Conservation (phyloP, 2,888 invertebrate genomes). For the Pheosia tremula region DNA sequence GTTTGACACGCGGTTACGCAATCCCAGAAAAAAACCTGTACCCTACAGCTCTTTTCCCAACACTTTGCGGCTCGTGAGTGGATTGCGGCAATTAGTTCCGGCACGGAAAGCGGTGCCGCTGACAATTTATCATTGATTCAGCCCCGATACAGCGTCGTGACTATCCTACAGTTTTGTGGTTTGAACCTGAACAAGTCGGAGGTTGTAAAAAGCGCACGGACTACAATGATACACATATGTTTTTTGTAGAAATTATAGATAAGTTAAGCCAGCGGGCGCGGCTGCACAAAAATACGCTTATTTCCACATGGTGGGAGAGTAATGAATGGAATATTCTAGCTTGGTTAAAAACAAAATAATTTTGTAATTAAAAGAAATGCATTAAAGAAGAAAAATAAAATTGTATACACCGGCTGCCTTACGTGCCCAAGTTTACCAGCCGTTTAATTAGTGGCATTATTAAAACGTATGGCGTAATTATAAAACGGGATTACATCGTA, state of each 20-base stretch:
- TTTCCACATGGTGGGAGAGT: too few relatives aligned
- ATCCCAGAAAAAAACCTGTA: neutral
- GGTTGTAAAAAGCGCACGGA: neutral
- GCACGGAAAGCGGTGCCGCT: neutral
- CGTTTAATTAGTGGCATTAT: neutral
- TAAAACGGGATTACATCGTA: constrained; percentile 4
- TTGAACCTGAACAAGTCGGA: neutral
- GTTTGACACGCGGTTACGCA: too few relatives aligned
- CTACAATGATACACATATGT: too few relatives aligned
- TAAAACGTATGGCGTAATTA: constrained; percentile 1
- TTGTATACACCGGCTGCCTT: neutral
- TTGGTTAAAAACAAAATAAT: too few relatives aligned
- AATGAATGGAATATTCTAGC: too few relatives aligned
- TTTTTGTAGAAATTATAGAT: too few relatives aligned
- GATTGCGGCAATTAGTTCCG: constrained; percentile 1
- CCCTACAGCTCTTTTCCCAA: neutral
- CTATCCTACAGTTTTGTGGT: neutral
- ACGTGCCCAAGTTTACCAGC: neutral
- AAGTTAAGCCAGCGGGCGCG: too few relatives aligned
- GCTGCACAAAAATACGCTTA: too few relatives aligned
- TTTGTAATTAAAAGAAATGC: too few relatives aligned
- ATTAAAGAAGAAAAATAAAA: too few relatives aligned
- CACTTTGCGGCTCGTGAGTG: constrained; percentile 1
- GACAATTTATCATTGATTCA: constrained; percentile 1
- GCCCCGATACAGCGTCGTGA: neutral